Evolutionary conservation across 2,797 vertebrate species (phyloP), one percentile per base, ranked within the genome.

Genomic region (Lepus oiostolus): DNA sequence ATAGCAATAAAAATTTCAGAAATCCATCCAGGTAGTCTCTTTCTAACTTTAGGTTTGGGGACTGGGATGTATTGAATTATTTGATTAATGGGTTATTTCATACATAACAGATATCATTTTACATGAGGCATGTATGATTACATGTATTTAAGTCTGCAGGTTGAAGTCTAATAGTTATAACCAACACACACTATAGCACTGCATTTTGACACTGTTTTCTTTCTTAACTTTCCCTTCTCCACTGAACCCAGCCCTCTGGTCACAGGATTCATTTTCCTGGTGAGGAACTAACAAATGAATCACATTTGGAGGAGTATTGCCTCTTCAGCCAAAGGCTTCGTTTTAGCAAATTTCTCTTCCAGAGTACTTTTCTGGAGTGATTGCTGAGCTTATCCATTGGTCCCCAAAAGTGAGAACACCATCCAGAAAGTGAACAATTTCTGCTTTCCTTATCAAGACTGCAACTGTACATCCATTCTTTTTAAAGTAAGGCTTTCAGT

Each of bases 381-480:
- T 86, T n/a, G 3, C 67, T 35, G 76, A 30, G 21, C 71, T 75
- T n/a, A 38, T 26, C 87, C 19, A 22, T 38, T 42, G 38, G 11
- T 24, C 21, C 1, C 3, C 28, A 60, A 79, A 75, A 85, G 28
- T 72, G 47, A 89, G 4, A 94, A 35, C 3, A 50, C 22, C 11
- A 76, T 30, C 13, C n/a, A 82, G 35, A 67, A 88, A 62, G n/a
- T n/a, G 32, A 90, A 76, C 21, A 21, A 35, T 67, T 76, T 52
- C 42, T 19, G 38, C 30, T 54, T 82, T 77, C 71, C 22, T 70
- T 28, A 62, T 85, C 42, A 50, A 77, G 47, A 82, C 35, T 76
- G 24, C 5, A 83, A 28, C 79, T 90, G 72, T 90, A 38, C 93
- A 96, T 95, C 70, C 60, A 85, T 11, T 71, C 71, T 83, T 91